Conservation (phyloP, 35 echinoderm and acorn worm genomes). For the Ptychodera flava region DNA sequence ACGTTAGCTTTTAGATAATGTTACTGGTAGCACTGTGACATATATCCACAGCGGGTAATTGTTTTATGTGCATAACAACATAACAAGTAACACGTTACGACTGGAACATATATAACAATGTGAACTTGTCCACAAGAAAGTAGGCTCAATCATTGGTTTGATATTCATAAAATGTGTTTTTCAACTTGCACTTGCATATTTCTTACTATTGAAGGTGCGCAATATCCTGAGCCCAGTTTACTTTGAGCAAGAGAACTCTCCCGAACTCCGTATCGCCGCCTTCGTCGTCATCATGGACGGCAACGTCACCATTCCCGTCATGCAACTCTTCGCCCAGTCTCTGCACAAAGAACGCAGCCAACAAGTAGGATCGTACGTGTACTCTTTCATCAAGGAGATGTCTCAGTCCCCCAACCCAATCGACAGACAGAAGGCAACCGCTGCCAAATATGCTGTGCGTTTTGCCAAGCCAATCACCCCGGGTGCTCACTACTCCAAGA, state of each 20-base stretch:
- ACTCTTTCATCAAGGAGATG: conserved; percentile 34
- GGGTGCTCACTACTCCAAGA: conserved; percentile 59
- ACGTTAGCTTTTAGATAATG: too few species aligned
- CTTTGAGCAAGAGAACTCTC: conserved; percentile 14
- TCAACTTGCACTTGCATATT: too few species aligned
- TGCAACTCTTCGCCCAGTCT: conserved; percentile 24
- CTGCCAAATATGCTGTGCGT: neutral
- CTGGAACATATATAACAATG: too few species aligned
- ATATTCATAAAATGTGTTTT: too few species aligned
- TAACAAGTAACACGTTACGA: too few species aligned
- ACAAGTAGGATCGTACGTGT: conserved; percentile 45
- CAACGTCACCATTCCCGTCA: conserved; percentile 2
- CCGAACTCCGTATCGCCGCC: conserved; percentile 50
- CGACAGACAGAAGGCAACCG: conserved; percentile 26
- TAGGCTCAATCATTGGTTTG: too few species aligned
- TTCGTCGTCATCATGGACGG: conserved; percentile 58
- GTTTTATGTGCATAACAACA: too few species aligned
- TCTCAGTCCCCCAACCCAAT: conserved; percentile 6
- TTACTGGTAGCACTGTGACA: too few species aligned
- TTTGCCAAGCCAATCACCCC: conserved; percentile 9
- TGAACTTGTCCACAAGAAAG: too few species aligned
- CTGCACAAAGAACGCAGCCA: conserved; percentile 37
- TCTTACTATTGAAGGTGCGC: conserved; percentile 8
- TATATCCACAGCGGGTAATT: too few species aligned
- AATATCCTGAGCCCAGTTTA: neutral